Evolutionary conservation across 2,797 vertebrate genomes (phyloP).

Genomic region (Lindbergichthys nudifrons): DNA sequence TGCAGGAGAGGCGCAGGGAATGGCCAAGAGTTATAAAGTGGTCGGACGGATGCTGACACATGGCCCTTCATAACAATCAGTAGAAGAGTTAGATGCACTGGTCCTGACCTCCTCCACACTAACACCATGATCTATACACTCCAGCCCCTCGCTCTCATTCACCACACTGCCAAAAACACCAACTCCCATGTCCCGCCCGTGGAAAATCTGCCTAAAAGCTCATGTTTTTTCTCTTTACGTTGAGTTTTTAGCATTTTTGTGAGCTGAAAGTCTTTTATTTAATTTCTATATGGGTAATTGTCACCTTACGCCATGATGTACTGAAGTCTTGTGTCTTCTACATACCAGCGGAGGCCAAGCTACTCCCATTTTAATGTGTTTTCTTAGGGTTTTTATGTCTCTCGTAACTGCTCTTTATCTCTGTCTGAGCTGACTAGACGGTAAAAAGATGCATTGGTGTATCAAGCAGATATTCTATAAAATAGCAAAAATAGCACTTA

Average conservation of each 20-base stretch:
- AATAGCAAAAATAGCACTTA: constrained; percentile 17
- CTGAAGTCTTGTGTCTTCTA: constrained; percentile 10
- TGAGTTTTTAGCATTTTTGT: constrained; percentile 25
- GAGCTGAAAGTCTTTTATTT: constrained; percentile 15
- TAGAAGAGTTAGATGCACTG: constrained; percentile 74
- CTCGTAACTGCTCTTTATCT: constrained; percentile 64
- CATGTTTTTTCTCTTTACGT: background rate
- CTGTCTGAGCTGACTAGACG: constrained; percentile 64
- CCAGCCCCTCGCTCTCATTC: constrained; percentile 44
- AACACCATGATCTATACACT: constrained; percentile 65
- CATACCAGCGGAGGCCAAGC: constrained; percentile 10
- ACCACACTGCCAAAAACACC: constrained; percentile 36
- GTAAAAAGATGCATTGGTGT: constrained; percentile 48
- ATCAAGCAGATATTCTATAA: constrained; percentile 23
- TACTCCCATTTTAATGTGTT: constrained; percentile 55
- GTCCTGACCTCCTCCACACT: constrained; percentile 70
- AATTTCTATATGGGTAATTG: constrained; percentile 25
- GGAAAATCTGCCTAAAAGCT: constrained; percentile 21
- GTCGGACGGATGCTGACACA: constrained; percentile 76
- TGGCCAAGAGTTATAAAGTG: constrained; percentile 80
- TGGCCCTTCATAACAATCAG: constrained; percentile 82
- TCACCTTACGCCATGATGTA: background rate
- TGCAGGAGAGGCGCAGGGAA: constrained; percentile 69
- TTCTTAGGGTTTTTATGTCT: constrained; percentile 60
- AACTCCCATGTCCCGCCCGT: constrained; percentile 1